Evolutionary conservation across 1,140 invertebrate species (phyloP).

Genomic region (Platyscapa corneri): DNA sequence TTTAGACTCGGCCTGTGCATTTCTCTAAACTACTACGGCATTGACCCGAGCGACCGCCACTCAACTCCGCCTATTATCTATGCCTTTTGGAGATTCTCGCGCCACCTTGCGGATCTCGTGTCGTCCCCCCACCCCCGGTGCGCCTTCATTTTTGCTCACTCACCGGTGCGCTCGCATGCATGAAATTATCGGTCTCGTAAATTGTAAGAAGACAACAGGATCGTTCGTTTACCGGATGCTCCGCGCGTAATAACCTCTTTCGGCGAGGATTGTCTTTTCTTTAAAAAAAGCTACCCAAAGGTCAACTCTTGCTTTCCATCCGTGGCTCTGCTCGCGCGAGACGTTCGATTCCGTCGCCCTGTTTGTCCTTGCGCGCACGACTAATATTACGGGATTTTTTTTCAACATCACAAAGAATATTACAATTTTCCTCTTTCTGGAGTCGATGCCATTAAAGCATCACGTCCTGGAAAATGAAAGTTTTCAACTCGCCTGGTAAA

Average conservation of each 20-base stretch:
- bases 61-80: conserved; percentile 73
- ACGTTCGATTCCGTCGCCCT: no score
- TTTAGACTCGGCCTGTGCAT: no score
- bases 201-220: conserved; percentile 24
- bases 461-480: no score
- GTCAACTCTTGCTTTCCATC: no score
- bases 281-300: no score
- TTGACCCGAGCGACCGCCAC: conserved; percentile 63
- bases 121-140: background rate
- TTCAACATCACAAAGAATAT: no score
- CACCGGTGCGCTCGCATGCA: background rate
- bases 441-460: no score
- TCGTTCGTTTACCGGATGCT: background rate
- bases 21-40: conserved; percentile 59
- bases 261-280: conserved; percentile 7
- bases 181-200: conserved; percentile 23
- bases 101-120: background rate
- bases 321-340: no score
- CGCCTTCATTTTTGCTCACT: background rate
- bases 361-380: no score
- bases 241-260: background rate
- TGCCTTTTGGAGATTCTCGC: conserved; percentile 65
- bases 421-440: no score
- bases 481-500: no score
- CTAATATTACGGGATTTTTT: no score